Conservation (phyloP, 2,113 vertebrate genomes). For the Oenanthe melanoleuca region DNA sequence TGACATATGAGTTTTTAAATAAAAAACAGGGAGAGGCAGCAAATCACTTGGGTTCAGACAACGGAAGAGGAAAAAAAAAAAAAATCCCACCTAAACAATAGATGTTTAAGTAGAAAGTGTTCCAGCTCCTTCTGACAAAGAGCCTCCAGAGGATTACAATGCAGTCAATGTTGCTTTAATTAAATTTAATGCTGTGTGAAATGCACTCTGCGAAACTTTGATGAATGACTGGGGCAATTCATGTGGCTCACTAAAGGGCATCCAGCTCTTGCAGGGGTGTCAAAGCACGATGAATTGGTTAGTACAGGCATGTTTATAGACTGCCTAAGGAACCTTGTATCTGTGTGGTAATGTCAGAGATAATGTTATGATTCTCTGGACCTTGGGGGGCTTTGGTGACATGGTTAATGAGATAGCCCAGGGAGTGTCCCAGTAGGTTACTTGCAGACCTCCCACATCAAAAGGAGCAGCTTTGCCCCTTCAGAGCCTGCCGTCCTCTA, state of each 20-base stretch:
- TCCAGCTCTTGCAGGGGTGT: conserved; percentile 84
- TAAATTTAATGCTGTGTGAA: conserved; percentile 90
- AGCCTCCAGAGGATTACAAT: conserved; percentile 82
- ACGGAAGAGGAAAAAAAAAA: background rate
- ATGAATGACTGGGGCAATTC: conserved; percentile 88
- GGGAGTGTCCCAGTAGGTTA: conserved; percentile 87
- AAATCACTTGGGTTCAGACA: conserved; percentile 56
- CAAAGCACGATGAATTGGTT: conserved; percentile 86
- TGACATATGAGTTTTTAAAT: background rate
- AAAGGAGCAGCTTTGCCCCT: conserved; percentile 81
- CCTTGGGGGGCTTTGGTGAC: conserved; percentile 95
- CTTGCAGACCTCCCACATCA: conserved; percentile 98
- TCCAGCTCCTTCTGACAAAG: conserved; percentile 81
- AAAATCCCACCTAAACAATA: conserved; percentile 71
- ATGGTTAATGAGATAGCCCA: conserved; percentile 95
- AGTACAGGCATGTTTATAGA: conserved; percentile 91
- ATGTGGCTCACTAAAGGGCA: conserved; percentile 83
- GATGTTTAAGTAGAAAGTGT: conserved; percentile 79
- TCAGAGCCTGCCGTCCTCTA: conserved; percentile 64
- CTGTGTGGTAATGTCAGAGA: conserved; percentile 95
- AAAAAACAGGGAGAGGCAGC: background rate
- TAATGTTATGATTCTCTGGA: conserved; percentile 95
- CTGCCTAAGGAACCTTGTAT: conserved; percentile 85
- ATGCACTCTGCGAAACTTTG: conserved; percentile 86
- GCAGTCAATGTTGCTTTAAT: conserved; percentile 92